phyloP scores from a whole-genome alignment of 2,797 vertebrate species.

The Octomys mimax region DNA sequence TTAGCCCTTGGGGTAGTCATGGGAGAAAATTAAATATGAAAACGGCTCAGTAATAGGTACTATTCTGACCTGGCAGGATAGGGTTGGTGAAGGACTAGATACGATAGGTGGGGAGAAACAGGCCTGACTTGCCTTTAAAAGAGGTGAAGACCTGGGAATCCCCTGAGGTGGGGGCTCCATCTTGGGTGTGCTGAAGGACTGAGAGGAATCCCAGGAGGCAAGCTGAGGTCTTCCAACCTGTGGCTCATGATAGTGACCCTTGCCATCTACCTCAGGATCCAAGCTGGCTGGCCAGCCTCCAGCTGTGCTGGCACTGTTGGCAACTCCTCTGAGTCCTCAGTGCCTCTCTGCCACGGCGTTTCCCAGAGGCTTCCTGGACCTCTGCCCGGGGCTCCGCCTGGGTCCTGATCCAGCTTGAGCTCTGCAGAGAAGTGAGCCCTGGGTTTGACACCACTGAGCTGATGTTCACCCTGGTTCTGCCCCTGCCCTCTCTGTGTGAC shows the following conservation, averaged over 20 bases:
- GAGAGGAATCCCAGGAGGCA: background rate
- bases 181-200: background rate
- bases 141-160: background rate
- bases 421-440: background rate
- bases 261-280: background rate
- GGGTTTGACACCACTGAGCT: background rate
- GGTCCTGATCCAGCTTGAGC: background rate
- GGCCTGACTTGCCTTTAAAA: background rate
- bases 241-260: background rate
- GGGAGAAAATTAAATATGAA: background rate
- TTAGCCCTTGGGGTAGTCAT: background rate
- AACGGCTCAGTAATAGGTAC: background rate
- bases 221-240: background rate
- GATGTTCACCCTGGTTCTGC: background rate
- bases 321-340: background rate
- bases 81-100: background rate
- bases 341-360: background rate
- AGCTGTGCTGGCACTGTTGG: background rate
- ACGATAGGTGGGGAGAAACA: background rate
- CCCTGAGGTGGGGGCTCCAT: background rate
- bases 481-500: background rate
- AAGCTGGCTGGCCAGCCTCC: background rate
- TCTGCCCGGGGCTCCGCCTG: background rate
- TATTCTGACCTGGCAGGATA: background rate
- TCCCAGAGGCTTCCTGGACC: background rate